Base-by-base conservation (phyloP, 2,797 vertebrate species). In the Hylomyscus alleni region DNA sequence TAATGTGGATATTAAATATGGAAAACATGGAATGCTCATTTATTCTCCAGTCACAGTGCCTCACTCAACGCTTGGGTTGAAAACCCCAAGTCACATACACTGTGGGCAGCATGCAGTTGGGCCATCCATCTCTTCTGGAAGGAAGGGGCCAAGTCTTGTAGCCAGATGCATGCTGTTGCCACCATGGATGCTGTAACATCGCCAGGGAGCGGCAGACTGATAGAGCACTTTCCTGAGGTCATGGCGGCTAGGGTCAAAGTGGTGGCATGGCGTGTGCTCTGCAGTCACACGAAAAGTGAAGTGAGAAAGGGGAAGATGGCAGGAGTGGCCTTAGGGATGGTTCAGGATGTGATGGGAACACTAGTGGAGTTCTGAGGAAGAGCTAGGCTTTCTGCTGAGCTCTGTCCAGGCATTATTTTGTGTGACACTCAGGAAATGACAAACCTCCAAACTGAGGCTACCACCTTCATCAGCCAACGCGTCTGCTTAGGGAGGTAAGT, bases 131-230 rank as follows among this genome's bases (percentile, higher is more conserved):
- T 91, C 11, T 40, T 37, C 12, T 62, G 50, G 34, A 80, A 84
- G 75, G 69, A 88, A 84, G n/a, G 47, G 19, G 26, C 22, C 82
- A 56, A 50, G 31, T 76, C 20, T 31, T 54, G 10, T 31, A 47
- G 76, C 0, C 7, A 12, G 20, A 1, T 26, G 11, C 3, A 2
- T 75, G 40, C n/a, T 10, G 7, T 3, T 60, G 24, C n/a, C 3
- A 8, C 22, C 76, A 19, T 22, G 22, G 67, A 89, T 76, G 65
- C 83, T 24, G 80, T 75, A 52, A 34, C 80, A 19, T 62, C n/a
- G 10, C 22, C 60, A 76, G 72, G 58, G 52, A 47, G 4, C 0
- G 13, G 8, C 29, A 67, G 47, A 8, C 34, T 44, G 47, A 52
- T 77, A 47, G n/a, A 78, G 29, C 19, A 1, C 58, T 11, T 1